phyloP scores from a whole-genome alignment of 2,888 invertebrate species.

The Harpalus rubripes region DNA sequence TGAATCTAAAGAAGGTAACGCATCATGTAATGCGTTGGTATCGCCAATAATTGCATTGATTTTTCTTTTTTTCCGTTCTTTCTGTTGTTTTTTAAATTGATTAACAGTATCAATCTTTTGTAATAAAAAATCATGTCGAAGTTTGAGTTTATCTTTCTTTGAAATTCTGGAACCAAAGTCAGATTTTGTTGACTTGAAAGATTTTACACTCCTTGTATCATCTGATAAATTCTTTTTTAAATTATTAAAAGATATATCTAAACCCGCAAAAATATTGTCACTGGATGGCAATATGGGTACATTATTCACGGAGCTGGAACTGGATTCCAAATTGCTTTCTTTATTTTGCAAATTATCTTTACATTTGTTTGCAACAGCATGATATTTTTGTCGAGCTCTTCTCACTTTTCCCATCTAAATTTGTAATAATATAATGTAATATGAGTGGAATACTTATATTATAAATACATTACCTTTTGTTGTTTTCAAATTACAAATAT shows the following conservation, averaged over 20 bases:
- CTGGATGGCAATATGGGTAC: constrained; percentile 58
- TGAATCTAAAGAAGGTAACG: constrained; percentile 74
- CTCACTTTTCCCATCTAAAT: constrained; percentile 49
- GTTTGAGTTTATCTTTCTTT: constrained; percentile 74
- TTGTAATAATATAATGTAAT: constrained; percentile 9
- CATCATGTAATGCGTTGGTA: constrained; percentile 73
- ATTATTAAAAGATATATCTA: constrained; percentile 70
- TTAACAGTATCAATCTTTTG: constrained; percentile 73
- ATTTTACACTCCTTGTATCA: constrained; percentile 72
- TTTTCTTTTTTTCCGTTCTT: constrained; percentile 72
- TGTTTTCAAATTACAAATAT: not conserved
- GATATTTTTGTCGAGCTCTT: constrained; percentile 26
- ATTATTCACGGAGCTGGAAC: not conserved
- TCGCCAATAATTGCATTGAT: constrained; percentile 73
- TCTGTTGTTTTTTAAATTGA: constrained; percentile 72
- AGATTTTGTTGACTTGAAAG: constrained; percentile 73
- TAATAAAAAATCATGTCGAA: constrained; percentile 72
- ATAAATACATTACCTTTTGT: not conserved
- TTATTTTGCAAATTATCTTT: not conserved
- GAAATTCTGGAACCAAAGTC: constrained; percentile 70
- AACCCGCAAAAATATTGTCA: constrained; percentile 71
- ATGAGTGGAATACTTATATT: not conserved
- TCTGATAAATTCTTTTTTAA: constrained; percentile 70
- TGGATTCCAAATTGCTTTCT: not conserved
- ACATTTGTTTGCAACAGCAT: not conserved